Percentiles rank a stretch among this genome's conserved stretches.
phyloP scores from a whole-genome alignment of 2,888 invertebrate species.

The Tyria jacobaeae region DNA sequence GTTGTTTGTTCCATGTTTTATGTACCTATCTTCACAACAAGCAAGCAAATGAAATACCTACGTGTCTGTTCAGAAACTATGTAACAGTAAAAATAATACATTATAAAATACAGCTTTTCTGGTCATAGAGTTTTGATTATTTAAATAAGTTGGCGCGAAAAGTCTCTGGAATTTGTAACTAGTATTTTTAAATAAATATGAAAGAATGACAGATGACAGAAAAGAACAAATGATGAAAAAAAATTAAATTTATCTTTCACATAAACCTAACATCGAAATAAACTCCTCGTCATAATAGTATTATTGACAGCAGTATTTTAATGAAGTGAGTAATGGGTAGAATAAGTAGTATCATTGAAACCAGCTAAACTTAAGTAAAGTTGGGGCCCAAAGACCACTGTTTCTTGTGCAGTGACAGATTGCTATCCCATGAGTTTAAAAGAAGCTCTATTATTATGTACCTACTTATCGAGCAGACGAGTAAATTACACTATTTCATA shows the following conservation, averaged over 20 bases:
- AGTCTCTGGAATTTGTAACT: neutral
- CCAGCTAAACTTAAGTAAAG: constrained; percentile 41
- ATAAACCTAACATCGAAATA: too few species aligned
- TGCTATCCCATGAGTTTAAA: constrained; percentile 25
- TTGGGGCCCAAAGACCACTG: constrained; percentile 25
- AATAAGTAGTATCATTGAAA: neutral
- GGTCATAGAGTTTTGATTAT: neutral
- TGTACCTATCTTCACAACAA: neutral
- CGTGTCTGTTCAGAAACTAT: neutral
- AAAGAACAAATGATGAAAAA: neutral
- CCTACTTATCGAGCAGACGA: constrained; percentile 21
- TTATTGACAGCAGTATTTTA: neutral
- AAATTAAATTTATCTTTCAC: neutral
- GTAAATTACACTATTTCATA: constrained; percentile 20
- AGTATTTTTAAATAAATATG: neutral
- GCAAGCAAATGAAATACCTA: neutral
- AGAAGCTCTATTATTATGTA: constrained; percentile 31
- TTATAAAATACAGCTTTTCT: neutral
- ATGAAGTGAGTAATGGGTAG: neutral
- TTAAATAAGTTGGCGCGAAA: neutral
- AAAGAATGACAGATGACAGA: neutral
- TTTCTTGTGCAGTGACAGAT: constrained; percentile 30
- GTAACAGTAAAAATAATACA: neutral
- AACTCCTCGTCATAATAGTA: neutral
- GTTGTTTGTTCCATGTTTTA: constrained; percentile 50